Evolutionary conservation across 2,888 invertebrate genomes (phyloP), one percentile per base, ranked within the genome.

Genomic region (Alitta virens): DNA sequence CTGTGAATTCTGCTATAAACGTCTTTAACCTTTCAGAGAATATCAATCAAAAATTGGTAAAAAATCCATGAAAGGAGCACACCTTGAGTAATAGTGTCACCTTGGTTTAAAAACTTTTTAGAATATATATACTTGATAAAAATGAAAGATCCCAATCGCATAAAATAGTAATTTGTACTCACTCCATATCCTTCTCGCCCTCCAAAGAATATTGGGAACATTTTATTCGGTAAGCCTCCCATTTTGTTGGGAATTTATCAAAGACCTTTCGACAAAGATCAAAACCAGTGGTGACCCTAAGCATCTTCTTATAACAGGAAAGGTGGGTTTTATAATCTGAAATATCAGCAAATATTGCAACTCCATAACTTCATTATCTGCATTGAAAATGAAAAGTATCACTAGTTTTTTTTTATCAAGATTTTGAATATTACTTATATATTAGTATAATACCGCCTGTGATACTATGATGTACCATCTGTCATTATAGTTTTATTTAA

Each of bases 251-350:
- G 40, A 51, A 59, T 23, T 50, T 49, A 40, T 59, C 59, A 59
- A 59, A 59, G n/a, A 59, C 42, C 52, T 59, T 59, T 16, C 59
- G 51, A n/a, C 59, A 59, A 33, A 59, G 42, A 16, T 59, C 51
- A 40, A 59, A 59, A 14, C 50, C 51, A 24, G 51, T 24, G 7
- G 59, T 38, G 25, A 38, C 38, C 1, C 59, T 18, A 38, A 59
- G 38, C 59, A 59, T 59, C 2, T 33, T 25, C 26, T 49, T 59
- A 21, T 59, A 59, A 33, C 59, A 59, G 21, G 59, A 51, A 18
- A 59, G 59, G 40, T 49, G 26, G 18, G 23, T 24, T 50, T 59
- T 59, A 42, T 59, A 59, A 33, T 59, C 59, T 59, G 52, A 3
- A 52, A 21, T 9, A 42, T 40, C 12, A 56, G 33, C 7, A 33